Evolutionary conservation across 2,888 invertebrate genomes (phyloP).

Genomic region (Leptopterna dolabrata): DNA sequence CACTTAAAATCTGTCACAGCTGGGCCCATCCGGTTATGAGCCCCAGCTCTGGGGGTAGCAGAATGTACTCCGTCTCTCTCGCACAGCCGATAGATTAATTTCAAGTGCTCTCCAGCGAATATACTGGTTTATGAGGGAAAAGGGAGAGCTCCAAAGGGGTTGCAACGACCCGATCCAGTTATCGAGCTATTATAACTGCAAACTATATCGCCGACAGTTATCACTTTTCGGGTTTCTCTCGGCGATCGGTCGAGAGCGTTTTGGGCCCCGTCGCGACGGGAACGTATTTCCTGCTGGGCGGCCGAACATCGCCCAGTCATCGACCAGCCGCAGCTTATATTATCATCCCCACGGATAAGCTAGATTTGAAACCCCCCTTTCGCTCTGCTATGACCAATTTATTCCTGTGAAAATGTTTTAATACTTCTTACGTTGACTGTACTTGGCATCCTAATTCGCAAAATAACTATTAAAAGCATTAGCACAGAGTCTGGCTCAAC

Average conservation of each 20-base stretch:
- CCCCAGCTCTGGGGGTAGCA: not conserved
- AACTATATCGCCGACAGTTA: slow-evolving; percentile 29
- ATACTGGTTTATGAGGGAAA: slow-evolving; percentile 42
- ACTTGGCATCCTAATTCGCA: no score
- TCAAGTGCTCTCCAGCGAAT: slow-evolving; percentile 42
- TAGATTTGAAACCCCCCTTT: not conserved
- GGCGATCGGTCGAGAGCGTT: not conserved
- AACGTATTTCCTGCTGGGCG: not conserved
- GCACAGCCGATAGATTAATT: slow-evolving; percentile 30
- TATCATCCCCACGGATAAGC: not conserved
- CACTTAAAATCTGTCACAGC: slow-evolving; percentile 44
- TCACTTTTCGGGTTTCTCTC: slow-evolving; percentile 1
- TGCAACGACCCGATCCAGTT: not conserved
- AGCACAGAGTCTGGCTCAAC: no score
- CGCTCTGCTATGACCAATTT: not conserved
- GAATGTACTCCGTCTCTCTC: not conserved
- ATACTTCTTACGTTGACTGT: no score
- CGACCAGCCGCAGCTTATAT: not conserved
- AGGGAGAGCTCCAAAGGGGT: not conserved
- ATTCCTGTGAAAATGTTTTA: no score
- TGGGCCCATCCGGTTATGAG: slow-evolving; percentile 2
- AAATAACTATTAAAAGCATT: no score
- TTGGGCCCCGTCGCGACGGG: not conserved
- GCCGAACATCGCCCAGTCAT: not conserved
- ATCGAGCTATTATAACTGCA: slow-evolving; percentile 22